Evolutionary conservation across 2,888 invertebrate genomes (phyloP), one percentile per base, ranked within the genome.

Genomic region (Escarpia spicata): DNA sequence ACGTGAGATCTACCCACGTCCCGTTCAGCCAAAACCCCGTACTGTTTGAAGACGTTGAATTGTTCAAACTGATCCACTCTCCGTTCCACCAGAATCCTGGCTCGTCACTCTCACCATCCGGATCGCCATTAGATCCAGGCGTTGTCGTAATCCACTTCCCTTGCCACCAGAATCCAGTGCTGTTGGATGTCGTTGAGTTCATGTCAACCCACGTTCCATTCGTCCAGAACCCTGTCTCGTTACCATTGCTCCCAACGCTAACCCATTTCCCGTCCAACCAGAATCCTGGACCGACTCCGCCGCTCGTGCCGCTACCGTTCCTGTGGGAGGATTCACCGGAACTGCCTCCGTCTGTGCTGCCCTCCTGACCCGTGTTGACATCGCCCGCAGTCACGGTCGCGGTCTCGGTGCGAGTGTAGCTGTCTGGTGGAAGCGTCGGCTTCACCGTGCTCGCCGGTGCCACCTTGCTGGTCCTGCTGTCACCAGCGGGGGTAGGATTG

Each of bases 1-100:
- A 75, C n/a, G 75, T 75, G 75, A 19, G 75, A 91, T 91, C 52
- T 1, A 91, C 91, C 91, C 91, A 91, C 15, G 91, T 91, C 19
- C 91, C 91, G 45, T 43, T 45, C n/a, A 44, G 2, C 37, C 44
- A 52, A 58, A 91, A 45, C n/a, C 91, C 91, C 10, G 91, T 91
- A 3, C 45, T 26, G 91, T 91, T 91, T 52, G 75, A 26, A 15
- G 75, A 26, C n/a, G 75, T n/a, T 26, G 75, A 75, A 75, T 75
- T 75, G 3, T 75, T 75, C n/a, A 75, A 75, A 26, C 75, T 75
- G 6, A 91, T 31, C 91, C 91, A 91, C n/a, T 45, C 44, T 3
- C 43, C 43, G 31, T 91, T 91, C 91, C 91, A 91, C 91, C 91
- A 91, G n/a, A 91, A 91, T 91, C 91, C 91, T 15, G 91, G 75